These are phyloP conservation scores for Ailurus styani DNA, from an alignment of 2,113 vertebrate species.

Conservation along the genomic window DNA sequence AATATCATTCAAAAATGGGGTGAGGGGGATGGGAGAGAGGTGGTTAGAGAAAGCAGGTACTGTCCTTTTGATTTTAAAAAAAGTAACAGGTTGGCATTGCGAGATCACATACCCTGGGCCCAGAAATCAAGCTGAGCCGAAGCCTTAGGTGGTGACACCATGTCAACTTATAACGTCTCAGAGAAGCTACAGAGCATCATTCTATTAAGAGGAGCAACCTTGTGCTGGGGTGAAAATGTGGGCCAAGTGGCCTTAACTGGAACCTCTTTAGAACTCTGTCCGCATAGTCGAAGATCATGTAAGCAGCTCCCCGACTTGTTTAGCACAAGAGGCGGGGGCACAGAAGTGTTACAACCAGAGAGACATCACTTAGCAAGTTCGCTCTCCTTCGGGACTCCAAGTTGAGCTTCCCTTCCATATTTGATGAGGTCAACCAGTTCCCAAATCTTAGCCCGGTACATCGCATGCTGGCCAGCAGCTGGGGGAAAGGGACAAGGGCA, in stretches of 20 bases:
- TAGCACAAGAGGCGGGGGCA: not conserved
- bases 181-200: not conserved
- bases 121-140: not conserved
- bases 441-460: not conserved
- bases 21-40: not conserved
- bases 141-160: not conserved
- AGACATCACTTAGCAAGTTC: not conserved
- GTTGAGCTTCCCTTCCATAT: not conserved
- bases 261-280: not conserved
- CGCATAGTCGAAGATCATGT: not conserved
- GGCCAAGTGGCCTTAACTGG: not conserved
- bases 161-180: not conserved
- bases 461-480: not conserved
- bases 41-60: not conserved
- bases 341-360: not conserved
- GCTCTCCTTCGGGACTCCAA: not conserved
- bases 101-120: not conserved
- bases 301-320: not conserved
- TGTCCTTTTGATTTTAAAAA: not conserved
- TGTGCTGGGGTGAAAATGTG: not conserved
- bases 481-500: not conserved
- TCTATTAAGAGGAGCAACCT: not conserved
- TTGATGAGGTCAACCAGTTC: not conserved
- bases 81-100: not conserved
- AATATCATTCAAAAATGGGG: not conserved